Conservation (phyloP, 2,888 invertebrate species). For the Apamea sordens region DNA sequence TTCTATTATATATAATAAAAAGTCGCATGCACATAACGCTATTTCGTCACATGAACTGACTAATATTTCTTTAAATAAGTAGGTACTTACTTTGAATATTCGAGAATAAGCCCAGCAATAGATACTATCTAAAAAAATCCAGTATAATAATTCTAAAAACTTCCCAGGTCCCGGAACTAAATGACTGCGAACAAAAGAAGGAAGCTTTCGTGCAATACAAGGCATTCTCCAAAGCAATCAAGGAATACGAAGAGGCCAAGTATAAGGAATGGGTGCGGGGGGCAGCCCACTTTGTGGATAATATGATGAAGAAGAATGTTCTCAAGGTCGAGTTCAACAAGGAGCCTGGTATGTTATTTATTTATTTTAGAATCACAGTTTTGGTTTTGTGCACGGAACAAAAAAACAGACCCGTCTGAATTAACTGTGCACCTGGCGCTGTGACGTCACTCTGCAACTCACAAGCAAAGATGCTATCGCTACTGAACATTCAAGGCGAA, state of each 20-base stretch:
- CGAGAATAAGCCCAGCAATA: neutral
- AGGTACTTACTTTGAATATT: neutral
- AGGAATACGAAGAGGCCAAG: constrained; percentile 93
- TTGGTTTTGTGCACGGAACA: neutral
- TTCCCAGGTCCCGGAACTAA: constrained; percentile 91
- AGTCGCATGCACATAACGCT: too few species aligned
- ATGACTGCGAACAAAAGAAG: constrained; percentile 93
- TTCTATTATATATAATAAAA: too few species aligned
- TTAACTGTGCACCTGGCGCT: too few species aligned
- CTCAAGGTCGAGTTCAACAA: constrained; percentile 90
- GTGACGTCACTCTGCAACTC: too few species aligned
- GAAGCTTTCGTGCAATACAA: constrained; percentile 95
- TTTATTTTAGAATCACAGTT: neutral
- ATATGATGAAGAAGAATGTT: constrained; percentile 92
- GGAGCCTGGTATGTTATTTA: constrained; percentile 73
- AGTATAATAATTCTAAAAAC: neutral
- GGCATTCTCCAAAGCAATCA: constrained; percentile 93
- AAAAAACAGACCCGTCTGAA: too few species aligned
- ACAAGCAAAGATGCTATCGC: too few species aligned
- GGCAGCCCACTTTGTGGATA: constrained; percentile 91
- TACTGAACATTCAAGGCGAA: too few species aligned
- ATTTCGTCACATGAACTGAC: neutral
- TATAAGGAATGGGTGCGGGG: constrained; percentile 93
- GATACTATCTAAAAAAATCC: neutral
- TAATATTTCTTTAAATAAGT: neutral